A percentile compares a stretch with the other conserved stretches of the same genome.
These are phyloP conservation scores for Steinernema hermaphroditum DNA, from an alignment of 2,888 invertebrate species.

Conservation along the genomic window DNA sequence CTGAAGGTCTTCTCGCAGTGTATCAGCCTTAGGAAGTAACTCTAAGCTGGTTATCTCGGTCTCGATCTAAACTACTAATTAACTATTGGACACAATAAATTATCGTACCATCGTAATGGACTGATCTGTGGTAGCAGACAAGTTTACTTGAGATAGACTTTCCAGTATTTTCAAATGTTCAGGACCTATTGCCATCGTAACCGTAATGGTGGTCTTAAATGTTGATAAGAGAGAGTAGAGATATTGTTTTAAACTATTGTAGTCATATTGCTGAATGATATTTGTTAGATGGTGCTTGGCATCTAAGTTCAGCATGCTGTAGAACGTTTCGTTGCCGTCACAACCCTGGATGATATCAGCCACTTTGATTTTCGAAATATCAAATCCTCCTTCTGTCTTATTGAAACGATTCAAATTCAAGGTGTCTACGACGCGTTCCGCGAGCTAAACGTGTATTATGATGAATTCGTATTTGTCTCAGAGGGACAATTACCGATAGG, in stretches of 20 bases:
- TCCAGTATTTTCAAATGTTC: constrained; percentile 41
- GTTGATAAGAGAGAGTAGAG: background rate
- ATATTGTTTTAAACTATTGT: background rate
- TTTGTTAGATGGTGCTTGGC: constrained; percentile 57
- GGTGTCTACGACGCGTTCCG: constrained; percentile 56
- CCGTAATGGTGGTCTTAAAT: background rate
- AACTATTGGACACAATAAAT: background rate
- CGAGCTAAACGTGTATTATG: constrained; percentile 49
- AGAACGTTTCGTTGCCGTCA: constrained; percentile 58
- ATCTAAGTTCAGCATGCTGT: constrained; percentile 60
- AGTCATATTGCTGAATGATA: constrained; percentile 37
- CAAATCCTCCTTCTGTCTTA: constrained; percentile 26
- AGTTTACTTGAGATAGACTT: constrained; percentile 45
- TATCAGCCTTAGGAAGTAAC: background rate
- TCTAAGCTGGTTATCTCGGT: background rate
- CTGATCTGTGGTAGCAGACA: constrained; percentile 44
- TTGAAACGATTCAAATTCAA: constrained; percentile 40
- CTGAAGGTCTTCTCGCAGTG: background rate
- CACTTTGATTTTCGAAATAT: constrained; percentile 46
- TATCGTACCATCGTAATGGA: constrained; percentile 43
- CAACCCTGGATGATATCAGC: constrained; percentile 60
- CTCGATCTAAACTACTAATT: constrained; percentile 4
- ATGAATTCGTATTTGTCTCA: constrained; percentile 4
- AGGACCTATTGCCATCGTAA: background rate
- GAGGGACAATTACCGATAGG: constrained; percentile 47